Evolutionary conservation across 2,888 invertebrate species (phyloP).

Genomic region (Ophioninae sp.): DNA sequence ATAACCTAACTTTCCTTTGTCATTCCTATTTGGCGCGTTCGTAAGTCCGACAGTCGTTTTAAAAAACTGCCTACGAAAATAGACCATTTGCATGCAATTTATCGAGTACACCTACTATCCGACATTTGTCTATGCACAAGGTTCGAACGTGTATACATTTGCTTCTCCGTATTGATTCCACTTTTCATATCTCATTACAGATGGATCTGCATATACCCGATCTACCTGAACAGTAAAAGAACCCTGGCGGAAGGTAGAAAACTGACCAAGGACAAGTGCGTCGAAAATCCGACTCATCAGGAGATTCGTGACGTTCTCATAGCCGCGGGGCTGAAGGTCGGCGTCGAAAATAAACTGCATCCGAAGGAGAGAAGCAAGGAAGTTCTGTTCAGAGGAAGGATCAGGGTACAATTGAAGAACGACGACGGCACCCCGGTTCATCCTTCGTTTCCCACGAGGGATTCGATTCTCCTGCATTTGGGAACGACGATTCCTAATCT

Average conservation of each 20-base stretch:
- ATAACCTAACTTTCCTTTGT: constrained; percentile 66
- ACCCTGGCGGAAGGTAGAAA: constrained; percentile 94
- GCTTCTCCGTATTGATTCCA: not conserved
- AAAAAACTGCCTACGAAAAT: not conserved
- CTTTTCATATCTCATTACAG: constrained; percentile 79
- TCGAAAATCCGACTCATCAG: constrained; percentile 96
- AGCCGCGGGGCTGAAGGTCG: constrained; percentile 91
- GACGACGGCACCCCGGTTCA: constrained; percentile 91
- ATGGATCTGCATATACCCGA: constrained; percentile 98
- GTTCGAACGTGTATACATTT: not conserved
- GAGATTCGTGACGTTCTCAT: constrained; percentile 97
- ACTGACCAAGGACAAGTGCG: constrained; percentile 91
- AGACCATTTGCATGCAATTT: not conserved
- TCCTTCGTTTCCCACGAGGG: constrained; percentile 87
- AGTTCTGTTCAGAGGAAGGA: constrained; percentile 90
- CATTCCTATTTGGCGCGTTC: constrained; percentile 6
- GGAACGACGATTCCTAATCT: constrained; percentile 95
- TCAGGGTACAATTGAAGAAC: constrained; percentile 95
- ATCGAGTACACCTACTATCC: not conserved
- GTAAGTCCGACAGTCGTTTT: not conserved
- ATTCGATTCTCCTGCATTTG: constrained; percentile 89
- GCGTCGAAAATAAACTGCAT: constrained; percentile 96
- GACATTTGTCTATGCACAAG: not conserved
- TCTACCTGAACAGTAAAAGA: constrained; percentile 97
- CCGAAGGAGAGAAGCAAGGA: constrained; percentile 96